Evolutionary conservation across 2,888 invertebrate species (phyloP).

Genomic region (Mimumesa dahlbomi): DNA sequence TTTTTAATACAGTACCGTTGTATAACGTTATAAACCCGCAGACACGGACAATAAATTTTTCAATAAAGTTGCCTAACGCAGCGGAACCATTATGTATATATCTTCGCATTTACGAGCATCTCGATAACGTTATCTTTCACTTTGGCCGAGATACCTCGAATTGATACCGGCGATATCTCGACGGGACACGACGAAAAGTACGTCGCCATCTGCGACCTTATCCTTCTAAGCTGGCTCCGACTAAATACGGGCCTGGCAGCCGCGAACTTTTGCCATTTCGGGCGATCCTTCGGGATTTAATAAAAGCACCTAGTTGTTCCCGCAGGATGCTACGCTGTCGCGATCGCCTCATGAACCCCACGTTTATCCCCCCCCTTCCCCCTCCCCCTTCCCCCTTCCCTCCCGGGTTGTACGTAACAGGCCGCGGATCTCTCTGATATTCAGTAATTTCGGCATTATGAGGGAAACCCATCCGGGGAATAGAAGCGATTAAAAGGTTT

Average conservation of each 20-base stretch:
- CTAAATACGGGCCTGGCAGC: constrained; percentile 60
- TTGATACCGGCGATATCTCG: constrained; percentile 47
- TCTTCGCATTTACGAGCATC: constrained; percentile 9
- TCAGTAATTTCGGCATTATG: constrained; percentile 10
- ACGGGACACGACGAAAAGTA: constrained; percentile 46
- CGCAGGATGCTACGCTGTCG: constrained; percentile 17
- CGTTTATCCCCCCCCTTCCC: constrained; percentile 16
- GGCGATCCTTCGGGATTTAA: constrained; percentile 72
- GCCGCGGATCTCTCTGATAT: constrained; percentile 24
- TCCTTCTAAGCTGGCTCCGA: constrained; percentile 51
- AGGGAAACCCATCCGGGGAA: background rate
- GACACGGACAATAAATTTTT: background rate
- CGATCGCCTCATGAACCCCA: constrained; percentile 31
- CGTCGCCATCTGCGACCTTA: constrained; percentile 55
- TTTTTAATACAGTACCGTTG: too few species aligned
- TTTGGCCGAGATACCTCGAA: constrained; percentile 20
- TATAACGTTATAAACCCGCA: too few species aligned
- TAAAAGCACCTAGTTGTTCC: constrained; percentile 65
- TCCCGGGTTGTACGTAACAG: constrained; percentile 14
- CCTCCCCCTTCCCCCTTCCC: too few species aligned
- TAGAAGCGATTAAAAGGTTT: background rate
- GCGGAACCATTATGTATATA: constrained; percentile 6
- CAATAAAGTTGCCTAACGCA: constrained; percentile 19
- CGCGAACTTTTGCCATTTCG: constrained; percentile 73
- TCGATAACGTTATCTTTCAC: constrained; percentile 33